These are phyloP conservation scores for Pluvialis apricaria DNA, from an alignment of 2,113 vertebrate genomes.

Conservation along the genomic window DNA sequence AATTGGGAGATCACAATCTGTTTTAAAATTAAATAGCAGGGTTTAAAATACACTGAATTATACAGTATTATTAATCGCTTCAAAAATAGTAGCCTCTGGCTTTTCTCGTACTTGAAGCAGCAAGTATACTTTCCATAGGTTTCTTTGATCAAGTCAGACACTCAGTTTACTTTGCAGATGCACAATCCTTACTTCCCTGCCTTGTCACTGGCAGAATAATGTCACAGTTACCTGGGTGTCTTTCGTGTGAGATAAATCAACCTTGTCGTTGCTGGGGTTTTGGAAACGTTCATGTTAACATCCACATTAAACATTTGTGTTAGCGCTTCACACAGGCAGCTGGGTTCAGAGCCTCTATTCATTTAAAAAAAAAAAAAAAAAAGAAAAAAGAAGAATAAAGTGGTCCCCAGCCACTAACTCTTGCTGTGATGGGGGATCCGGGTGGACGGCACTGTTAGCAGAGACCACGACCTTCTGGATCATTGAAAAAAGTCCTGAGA, in stretches of 20 bases:
- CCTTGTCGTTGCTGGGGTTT: neutral
- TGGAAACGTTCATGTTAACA: neutral
- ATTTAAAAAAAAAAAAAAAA: neutral
- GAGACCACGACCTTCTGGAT: neutral
- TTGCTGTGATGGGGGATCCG: too few species aligned
- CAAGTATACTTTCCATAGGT: neutral
- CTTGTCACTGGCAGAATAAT: neutral
- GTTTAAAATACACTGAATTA: neutral
- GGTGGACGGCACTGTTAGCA: neutral
- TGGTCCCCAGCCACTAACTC: neutral
- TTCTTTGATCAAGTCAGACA: neutral
- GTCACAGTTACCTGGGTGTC: neutral
- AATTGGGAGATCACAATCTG: neutral
- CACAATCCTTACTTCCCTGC: neutral
- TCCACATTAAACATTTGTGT: neutral
- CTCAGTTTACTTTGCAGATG: neutral
- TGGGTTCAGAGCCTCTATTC: neutral
- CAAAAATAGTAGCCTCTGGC: neutral
- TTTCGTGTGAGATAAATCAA: neutral
- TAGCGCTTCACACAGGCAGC: neutral
- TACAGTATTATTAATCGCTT: too few species aligned
- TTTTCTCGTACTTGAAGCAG: neutral
- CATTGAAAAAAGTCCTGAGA: neutral
- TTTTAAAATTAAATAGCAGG: neutral
- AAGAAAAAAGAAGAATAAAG: neutral